Percentiles rank a stretch among this genome's conserved stretches.
Conservation (phyloP, 1,140 invertebrate species). For the Drosophila serrata region DNA sequence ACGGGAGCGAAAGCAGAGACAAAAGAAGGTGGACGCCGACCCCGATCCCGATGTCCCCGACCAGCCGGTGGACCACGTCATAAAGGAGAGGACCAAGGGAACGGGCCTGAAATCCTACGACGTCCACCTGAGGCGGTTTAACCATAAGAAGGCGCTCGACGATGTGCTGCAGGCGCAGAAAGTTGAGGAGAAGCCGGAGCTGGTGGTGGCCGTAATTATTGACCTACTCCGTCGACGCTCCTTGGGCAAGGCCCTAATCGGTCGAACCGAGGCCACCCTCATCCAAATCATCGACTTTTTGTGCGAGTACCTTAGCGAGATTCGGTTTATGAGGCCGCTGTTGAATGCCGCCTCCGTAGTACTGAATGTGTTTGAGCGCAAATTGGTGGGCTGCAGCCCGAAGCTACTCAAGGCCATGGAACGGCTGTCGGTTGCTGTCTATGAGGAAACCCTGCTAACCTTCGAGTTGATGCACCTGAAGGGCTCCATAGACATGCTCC, state of each 20-base stretch:
- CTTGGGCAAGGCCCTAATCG: slow-evolving; percentile 90
- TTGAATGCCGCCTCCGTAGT: slow-evolving; percentile 91
- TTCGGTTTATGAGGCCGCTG: slow-evolving; percentile 90
- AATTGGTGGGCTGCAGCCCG: slow-evolving; percentile 74
- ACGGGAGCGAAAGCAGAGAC: slow-evolving; percentile 74
- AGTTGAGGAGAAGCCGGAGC: slow-evolving; percentile 89
- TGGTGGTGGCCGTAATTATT: slow-evolving; percentile 92
- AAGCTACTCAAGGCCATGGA: slow-evolving; percentile 88
- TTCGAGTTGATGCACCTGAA: slow-evolving; percentile 88
- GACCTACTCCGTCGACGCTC: slow-evolving; percentile 93
- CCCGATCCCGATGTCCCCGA: slow-evolving; percentile 49
- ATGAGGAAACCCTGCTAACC: slow-evolving; percentile 89
- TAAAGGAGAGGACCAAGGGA: slow-evolving; percentile 85
- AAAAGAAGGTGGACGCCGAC: not conserved
- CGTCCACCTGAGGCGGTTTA: slow-evolving; percentile 91
- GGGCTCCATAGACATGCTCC: slow-evolving; percentile 90
- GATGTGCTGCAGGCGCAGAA: slow-evolving; percentile 88
- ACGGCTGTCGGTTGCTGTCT: slow-evolving; percentile 87
- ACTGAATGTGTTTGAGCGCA: slow-evolving; percentile 90
- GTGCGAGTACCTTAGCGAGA: slow-evolving; percentile 90
- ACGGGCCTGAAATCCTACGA: slow-evolving; percentile 89
- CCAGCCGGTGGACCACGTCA: slow-evolving; percentile 86
- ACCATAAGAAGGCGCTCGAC: slow-evolving; percentile 93
- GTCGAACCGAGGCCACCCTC: slow-evolving; percentile 89
- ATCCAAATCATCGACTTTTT: slow-evolving; percentile 91